Evolutionary conservation across 2,113 vertebrate species (phyloP), one percentile per base, ranked within the genome.

Genomic region (Mesembrinibis cayennensis): DNA sequence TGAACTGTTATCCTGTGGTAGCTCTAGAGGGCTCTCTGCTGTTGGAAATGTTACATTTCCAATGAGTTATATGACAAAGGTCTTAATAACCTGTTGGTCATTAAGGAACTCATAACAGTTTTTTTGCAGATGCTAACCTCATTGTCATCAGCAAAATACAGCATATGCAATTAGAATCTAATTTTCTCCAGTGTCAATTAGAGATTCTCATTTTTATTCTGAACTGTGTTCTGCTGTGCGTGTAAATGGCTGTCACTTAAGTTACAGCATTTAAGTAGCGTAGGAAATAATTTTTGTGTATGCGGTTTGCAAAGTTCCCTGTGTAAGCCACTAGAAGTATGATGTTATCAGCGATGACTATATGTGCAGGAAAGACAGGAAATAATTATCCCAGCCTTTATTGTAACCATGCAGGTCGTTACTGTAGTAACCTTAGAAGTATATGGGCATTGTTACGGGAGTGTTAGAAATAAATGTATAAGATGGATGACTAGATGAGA

Each of bases 1-100:
- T 89, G 81, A 90, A 84, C 91, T 89, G 47, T 94, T 97, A 79
- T 95, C 66, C 71, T 7, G 2, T 70, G 78, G 67, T 93, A 96
- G 91, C 96, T 97, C 94, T 97, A 97, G 97, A 92, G 96, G 96
- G 97, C 96, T 97, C 97, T 94, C 87, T 96, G 95, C 96, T 91
- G 94, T 97, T 96, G 95, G 94, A 88, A 96, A 97, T 97, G 52
- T 56, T 45, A 22, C 21, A 23, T 78, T 93, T 90, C 62, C 32
- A 67, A 42, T 78, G 49, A 88, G 38, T 69, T 67, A 1, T 14
- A 18, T 59, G 71, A 88, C 38, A 85, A 42, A 89, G 61, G 26
- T 87, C 77, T 89, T 87, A 83, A 89, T 94, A 89, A 95, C 87
- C 71, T 97, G 84, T 93, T 95, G 80, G 58, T 85, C 59, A 3